phyloP scores from a whole-genome alignment of 2,113 vertebrate genomes.

The Benitochromis conjunctus region DNA sequence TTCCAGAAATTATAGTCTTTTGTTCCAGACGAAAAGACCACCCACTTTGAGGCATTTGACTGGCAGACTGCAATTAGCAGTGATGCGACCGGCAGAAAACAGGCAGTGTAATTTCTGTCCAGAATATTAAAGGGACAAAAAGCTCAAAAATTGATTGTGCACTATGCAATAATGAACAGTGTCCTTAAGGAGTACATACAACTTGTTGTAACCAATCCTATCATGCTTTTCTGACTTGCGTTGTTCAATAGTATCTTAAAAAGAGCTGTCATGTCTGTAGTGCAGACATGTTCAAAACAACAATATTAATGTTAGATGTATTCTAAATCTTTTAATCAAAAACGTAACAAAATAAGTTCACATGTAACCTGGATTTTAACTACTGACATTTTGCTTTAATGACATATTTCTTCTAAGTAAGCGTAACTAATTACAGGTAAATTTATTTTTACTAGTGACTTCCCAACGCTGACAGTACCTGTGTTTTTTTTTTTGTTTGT shows the following conservation, averaged over 20 bases:
- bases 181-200: not conserved
- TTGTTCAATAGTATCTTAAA: not conserved
- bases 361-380: not conserved
- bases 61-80: not conserved
- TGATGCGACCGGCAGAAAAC: not conserved
- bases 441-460: not conserved
- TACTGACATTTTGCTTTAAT: not conserved
- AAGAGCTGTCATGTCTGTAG: not conserved
- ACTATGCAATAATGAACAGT: not conserved
- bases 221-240: fast-evolving
- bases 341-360: not conserved
- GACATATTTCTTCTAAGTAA: not conserved
- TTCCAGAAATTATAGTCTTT: not conserved
- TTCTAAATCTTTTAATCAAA: not conserved
- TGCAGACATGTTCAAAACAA: no score
- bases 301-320: not conserved
- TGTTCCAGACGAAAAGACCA: not conserved
- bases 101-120: not conserved
- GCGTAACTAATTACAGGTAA: not conserved
- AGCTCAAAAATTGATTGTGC: fast-evolving
- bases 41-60: not conserved
- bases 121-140: not conserved
- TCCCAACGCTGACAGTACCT: not conserved
- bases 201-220: not conserved
- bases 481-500: not conserved